Evolutionary conservation across 2,113 vertebrate species (phyloP).

Genomic region (Capreolus pygargus): DNA sequence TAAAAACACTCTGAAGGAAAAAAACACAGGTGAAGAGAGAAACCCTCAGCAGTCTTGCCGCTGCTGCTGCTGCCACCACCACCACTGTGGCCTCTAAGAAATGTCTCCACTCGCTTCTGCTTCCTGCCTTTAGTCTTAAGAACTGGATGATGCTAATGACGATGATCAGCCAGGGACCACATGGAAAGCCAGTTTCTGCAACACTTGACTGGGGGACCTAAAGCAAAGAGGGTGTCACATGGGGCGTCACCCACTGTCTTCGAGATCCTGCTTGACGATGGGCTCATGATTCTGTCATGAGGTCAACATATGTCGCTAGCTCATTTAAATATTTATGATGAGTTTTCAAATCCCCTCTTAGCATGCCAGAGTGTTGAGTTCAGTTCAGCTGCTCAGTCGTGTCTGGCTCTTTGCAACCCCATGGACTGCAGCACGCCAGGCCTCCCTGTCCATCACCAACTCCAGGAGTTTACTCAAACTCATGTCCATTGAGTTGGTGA

Average conservation of each 20-base stretch:
- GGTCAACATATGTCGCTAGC: constrained; percentile 9
- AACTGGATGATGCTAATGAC: not conserved
- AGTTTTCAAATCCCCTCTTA: not conserved
- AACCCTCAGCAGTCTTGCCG: not conserved
- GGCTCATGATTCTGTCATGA: constrained; percentile 35
- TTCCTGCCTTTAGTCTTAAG: constrained; percentile 39
- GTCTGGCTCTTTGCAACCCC: not conserved
- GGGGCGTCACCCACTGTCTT: not conserved
- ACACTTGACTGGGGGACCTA: not conserved
- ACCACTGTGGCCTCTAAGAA: not conserved
- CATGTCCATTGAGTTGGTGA: not conserved
- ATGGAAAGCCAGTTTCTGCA: not conserved
- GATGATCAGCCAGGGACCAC: not conserved
- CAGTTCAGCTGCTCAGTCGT: not conserved
- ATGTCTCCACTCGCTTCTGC: not conserved
- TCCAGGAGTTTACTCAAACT: not conserved
- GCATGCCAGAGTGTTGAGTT: not conserved
- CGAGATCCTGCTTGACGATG: not conserved
- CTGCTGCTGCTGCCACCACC: not conserved
- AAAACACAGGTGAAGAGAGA: not conserved
- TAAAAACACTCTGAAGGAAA: not conserved
- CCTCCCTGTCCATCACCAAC: not conserved
- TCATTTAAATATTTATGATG: constrained; percentile 46
- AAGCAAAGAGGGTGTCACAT: not conserved
- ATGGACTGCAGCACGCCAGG: not conserved